These are phyloP conservation scores for Hetaerina americana DNA, from an alignment of 1,140 invertebrate species.

Conservation along the genomic window DNA sequence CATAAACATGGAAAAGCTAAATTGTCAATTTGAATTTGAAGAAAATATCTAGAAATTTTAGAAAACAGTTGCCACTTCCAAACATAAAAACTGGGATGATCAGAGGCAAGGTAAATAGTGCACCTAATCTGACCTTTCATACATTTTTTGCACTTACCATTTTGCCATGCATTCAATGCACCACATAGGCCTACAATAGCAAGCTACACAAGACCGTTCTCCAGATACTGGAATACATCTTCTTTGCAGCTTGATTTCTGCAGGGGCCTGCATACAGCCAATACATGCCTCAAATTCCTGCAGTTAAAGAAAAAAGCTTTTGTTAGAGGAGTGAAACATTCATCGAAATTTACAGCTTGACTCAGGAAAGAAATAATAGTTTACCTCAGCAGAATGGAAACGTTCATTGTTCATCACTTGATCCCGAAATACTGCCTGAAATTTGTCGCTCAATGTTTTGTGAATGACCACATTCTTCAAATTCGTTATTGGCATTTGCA, in stretches of 20 bases:
- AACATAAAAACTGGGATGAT: too few relatives aligned
- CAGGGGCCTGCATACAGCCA: constrained; percentile 67
- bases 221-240: constrained; percentile 41
- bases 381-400: constrained; percentile 52
- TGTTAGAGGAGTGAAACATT: background rate
- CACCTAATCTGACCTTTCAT: too few relatives aligned
- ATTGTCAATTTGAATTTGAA: too few relatives aligned
- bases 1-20: too few relatives aligned
- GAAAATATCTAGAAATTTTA: too few relatives aligned
- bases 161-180: constrained; percentile 73
- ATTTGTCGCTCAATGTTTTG: constrained; percentile 65
- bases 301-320: background rate
- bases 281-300: constrained; percentile 71
- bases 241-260: constrained; percentile 70
- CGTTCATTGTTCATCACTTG: constrained; percentile 56
- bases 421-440: constrained; percentile 68
- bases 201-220: constrained; percentile 35
- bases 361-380: constrained; percentile 3
- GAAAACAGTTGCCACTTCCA: too few relatives aligned
- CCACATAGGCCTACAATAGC: constrained; percentile 77
- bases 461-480: constrained; percentile 64
- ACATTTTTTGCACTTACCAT: constrained; percentile 42
- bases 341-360: constrained; percentile 3
- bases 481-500: constrained; percentile 57
- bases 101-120: too few relatives aligned